Evolutionary conservation across 1,140 invertebrate genomes (phyloP).

Genomic region (Lasioglossum albipes): DNA sequence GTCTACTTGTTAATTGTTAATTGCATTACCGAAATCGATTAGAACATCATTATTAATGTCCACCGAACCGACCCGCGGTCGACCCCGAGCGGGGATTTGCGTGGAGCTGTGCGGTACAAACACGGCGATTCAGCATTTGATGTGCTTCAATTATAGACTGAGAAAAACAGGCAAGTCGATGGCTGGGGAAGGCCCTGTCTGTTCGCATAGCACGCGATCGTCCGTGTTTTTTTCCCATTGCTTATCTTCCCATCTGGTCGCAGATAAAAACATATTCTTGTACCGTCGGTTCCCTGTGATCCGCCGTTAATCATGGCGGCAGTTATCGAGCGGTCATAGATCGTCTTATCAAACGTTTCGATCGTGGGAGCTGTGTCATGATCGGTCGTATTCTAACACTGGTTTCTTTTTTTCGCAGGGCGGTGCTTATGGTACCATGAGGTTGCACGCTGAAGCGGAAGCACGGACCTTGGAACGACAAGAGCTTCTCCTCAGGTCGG

Average conservation of each 20-base stretch:
- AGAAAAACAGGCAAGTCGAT: not conserved
- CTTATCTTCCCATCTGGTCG: not conserved
- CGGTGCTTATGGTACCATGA: slow-evolving; percentile 20
- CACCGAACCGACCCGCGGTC: not conserved
- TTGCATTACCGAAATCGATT: not conserved
- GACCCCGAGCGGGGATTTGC: slow-evolving; percentile 54
- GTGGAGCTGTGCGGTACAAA: slow-evolving; percentile 47
- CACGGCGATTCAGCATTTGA: slow-evolving; percentile 63
- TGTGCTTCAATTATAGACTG: slow-evolving; percentile 57
- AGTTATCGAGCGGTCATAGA: not conserved
- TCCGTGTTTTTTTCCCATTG: not conserved
- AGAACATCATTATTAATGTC: slow-evolving; percentile 8
- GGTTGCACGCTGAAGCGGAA: slow-evolving; percentile 17
- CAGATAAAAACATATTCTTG: not conserved
- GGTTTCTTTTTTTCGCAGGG: not conserved
- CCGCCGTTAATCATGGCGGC: not conserved
- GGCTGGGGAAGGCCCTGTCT: not conserved
- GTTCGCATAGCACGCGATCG: not conserved
- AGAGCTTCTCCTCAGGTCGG: not conserved
- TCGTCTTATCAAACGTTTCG: not conserved
- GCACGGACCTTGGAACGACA: slow-evolving; percentile 1
- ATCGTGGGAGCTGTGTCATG: not conserved
- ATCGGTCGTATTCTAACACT: not conserved
- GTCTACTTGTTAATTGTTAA: not conserved
- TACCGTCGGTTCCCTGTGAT: not conserved